These are phyloP conservation scores for Sceloporus tristichus DNA, from an alignment of 2,113 vertebrate species.

Conservation along the genomic window DNA sequence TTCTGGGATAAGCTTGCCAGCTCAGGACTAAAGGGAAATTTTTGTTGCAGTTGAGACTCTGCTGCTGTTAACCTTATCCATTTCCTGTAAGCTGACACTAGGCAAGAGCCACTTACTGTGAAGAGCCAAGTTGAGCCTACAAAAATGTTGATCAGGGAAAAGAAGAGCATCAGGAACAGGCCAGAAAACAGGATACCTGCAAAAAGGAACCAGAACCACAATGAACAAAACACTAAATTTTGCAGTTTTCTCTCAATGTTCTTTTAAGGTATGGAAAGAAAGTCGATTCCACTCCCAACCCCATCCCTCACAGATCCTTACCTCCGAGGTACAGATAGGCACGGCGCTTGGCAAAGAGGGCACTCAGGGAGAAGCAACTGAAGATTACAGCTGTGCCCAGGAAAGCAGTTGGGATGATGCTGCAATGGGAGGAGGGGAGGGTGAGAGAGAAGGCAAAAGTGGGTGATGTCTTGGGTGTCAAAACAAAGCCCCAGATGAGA, in stretches of 20 bases:
- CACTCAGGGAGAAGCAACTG: constrained; percentile 93
- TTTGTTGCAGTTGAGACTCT: background rate
- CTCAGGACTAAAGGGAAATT: background rate
- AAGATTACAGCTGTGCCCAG: constrained; percentile 92
- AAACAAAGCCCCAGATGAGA: background rate
- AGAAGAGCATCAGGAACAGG: constrained; percentile 86
- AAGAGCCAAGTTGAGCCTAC: constrained; percentile 89
- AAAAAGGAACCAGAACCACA: background rate
- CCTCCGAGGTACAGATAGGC: constrained; percentile 95
- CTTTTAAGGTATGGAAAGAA: background rate
- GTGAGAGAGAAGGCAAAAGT: constrained; percentile 2
- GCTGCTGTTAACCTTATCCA: background rate
- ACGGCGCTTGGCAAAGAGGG: constrained; percentile 91
- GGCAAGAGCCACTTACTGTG: constrained; percentile 79
- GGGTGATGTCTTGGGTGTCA: accelerated
- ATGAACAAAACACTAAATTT: background rate
- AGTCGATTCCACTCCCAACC: background rate
- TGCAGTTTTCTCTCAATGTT: too few species aligned
- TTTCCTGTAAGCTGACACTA: background rate
- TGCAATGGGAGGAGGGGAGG: constrained; percentile 49
- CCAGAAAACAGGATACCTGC: constrained; percentile 91
- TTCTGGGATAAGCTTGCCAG: background rate
- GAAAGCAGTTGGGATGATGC: constrained; percentile 94
- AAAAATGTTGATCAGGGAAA: constrained; percentile 89
- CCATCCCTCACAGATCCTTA: constrained; percentile 56